These are phyloP conservation scores for Drosophila meridionalis DNA, from an alignment of 2,888 invertebrate genomes.

Conservation along the genomic window DNA sequence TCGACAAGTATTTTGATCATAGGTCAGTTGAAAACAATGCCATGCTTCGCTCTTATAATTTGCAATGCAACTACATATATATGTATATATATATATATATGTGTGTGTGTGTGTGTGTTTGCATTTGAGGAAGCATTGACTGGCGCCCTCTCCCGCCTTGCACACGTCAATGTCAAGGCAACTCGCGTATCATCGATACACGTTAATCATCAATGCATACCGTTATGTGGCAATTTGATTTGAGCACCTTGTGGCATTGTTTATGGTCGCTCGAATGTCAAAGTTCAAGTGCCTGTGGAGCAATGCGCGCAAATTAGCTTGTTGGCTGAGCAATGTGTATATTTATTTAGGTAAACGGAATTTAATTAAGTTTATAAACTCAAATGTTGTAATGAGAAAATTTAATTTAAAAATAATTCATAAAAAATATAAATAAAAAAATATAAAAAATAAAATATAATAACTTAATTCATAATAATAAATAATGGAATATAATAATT, in stretches of 20 bases:
- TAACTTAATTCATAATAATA: no score
- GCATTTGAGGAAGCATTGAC: conserved; percentile 13
- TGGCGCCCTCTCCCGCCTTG: background rate
- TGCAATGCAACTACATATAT: conserved; percentile 16
- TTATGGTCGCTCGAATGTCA: conserved; percentile 5
- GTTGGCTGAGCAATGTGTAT: conserved; percentile 20
- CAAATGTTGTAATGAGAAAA: background rate
- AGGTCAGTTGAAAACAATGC: conserved; percentile 38
- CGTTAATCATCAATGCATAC: conserved; percentile 16
- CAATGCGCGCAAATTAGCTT: background rate
- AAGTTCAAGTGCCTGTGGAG: conserved; percentile 34
- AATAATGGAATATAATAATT: no score
- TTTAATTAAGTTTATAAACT: background rate
- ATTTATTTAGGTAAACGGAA: background rate
- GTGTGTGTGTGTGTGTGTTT: background rate
- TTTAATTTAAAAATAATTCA: background rate
- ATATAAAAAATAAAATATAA: no score
- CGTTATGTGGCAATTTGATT: conserved; percentile 18
- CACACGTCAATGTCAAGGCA: conserved; percentile 41
- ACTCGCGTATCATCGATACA: conserved; percentile 19
- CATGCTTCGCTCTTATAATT: conserved; percentile 18
- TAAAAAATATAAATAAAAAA: background rate
- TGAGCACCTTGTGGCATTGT: conserved; percentile 17
- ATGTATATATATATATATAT: background rate
- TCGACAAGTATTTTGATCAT: conserved; percentile 24